A percentile compares a stretch with the other conserved stretches of the same genome.
phyloP scores from a whole-genome alignment of 2,113 vertebrate species.

The Cephalopholis sonnerati region DNA sequence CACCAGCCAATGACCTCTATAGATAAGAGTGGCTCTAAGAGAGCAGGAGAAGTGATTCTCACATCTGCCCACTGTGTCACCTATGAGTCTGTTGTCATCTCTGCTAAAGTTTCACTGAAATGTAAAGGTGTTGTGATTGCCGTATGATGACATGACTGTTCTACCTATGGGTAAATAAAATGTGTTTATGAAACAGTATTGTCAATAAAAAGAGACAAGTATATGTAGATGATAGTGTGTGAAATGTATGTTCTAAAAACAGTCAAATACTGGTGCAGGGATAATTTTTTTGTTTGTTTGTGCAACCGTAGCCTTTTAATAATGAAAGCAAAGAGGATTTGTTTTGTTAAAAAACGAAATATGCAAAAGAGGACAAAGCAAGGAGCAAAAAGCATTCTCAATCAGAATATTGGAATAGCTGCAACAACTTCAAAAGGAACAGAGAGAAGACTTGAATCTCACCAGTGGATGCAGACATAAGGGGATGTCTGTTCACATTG shows the following conservation, averaged over 20 bases:
- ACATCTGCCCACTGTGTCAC: slow-evolving; percentile 20
- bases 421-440: slow-evolving; percentile 10
- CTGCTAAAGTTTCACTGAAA: slow-evolving; percentile 30
- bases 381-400: slow-evolving; percentile 17
- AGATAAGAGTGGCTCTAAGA: slow-evolving; percentile 33
- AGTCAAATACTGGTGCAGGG: neutral
- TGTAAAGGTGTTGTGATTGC: slow-evolving; percentile 16
- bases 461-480: neutral
- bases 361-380: slow-evolving; percentile 19
- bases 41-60: slow-evolving; percentile 28
- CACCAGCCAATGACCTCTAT: slow-evolving; percentile 59
- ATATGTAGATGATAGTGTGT: neutral
- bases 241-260: neutral
- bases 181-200: neutral
- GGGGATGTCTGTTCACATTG: neutral
- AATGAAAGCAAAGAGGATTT: slow-evolving; percentile 4
- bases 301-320: neutral
- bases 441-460: slow-evolving; percentile 16
- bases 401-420: slow-evolving; percentile 21
- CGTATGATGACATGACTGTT: neutral
- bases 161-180: neutral
- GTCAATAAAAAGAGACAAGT: neutral
- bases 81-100: slow-evolving; percentile 35
- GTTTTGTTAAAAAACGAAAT: slow-evolving; percentile 13
- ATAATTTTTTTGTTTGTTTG: neutral